phyloP scores from a whole-genome alignment of 2,113 vertebrate species.

The Bucco capensis region DNA sequence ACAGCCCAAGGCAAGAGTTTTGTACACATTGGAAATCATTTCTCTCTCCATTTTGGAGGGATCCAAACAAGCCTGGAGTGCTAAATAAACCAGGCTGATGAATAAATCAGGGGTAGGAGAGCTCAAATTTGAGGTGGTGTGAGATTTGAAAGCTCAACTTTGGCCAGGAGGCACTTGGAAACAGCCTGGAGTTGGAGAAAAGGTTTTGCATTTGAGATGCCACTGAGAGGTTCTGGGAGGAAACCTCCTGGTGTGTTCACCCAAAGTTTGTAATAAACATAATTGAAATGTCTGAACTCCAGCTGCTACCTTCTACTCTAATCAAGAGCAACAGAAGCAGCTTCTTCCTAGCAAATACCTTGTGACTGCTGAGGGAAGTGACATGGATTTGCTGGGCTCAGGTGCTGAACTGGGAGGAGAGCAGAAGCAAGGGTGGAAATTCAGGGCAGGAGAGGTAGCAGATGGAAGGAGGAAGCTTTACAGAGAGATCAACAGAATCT shows the following conservation, averaged over 20 bases:
- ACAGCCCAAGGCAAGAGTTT: constrained; percentile 54
- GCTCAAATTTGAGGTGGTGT: neutral
- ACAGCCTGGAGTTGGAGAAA: constrained; percentile 1
- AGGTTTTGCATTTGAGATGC: constrained; percentile 11
- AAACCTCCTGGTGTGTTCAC: constrained; percentile 53
- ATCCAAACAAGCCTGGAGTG: constrained; percentile 37
- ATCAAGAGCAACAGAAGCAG: constrained; percentile 17
- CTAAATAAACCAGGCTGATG: constrained; percentile 46
- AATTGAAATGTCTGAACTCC: constrained; percentile 45
- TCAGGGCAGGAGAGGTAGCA: neutral
- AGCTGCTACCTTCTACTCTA: constrained; percentile 23
- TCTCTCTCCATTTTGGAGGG: constrained; percentile 13
- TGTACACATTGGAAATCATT: constrained; percentile 23
- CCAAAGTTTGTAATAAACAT: constrained; percentile 28
- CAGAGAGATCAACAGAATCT: neutral
- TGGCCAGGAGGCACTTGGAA: constrained; percentile 23
- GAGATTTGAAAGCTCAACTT: neutral
- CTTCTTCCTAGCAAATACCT: neutral
- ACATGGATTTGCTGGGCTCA: neutral
- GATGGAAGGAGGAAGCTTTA: neutral
- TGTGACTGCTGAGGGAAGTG: neutral
- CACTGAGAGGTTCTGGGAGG: neutral
- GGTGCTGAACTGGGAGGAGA: neutral
- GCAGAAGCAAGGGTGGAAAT: neutral
- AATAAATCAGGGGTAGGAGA: constrained; percentile 44